Percentiles rank a stretch among this genome's conserved stretches.
Conservation (phyloP, 1,140 invertebrate species). For the Bilobella aurantiaca region DNA sequence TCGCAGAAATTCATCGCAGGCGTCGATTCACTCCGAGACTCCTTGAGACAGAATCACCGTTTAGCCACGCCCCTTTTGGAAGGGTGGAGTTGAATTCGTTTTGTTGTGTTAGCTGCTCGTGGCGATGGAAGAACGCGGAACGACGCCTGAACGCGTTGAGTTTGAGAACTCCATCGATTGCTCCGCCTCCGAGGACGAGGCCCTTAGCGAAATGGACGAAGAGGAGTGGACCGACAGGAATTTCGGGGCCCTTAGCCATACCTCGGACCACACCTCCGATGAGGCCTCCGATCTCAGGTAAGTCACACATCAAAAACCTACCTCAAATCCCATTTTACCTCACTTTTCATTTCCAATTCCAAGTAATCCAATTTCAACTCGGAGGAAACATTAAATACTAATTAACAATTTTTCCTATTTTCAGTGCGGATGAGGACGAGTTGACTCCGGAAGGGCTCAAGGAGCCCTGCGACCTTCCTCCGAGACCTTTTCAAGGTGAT, state of each 20-base stretch:
- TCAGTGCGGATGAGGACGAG: constrained; percentile 26
- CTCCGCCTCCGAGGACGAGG: constrained; percentile 50
- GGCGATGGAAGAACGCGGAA: constrained; percentile 37
- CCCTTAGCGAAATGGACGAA: constrained; percentile 72
- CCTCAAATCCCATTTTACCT: too few species aligned
- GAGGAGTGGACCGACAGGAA: constrained; percentile 88
- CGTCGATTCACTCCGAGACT: neutral
- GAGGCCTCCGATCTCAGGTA: constrained; percentile 60
- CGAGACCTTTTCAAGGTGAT: too few species aligned
- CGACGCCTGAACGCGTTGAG: constrained; percentile 74
- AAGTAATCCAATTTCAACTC: neutral
- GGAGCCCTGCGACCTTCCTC: too few species aligned
- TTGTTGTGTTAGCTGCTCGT: constrained; percentile 26
- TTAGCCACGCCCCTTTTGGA: neutral
- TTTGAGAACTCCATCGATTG: constrained; percentile 56
- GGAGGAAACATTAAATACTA: neutral
- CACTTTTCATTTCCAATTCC: too few species aligned
- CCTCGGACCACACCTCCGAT: constrained; percentile 57
- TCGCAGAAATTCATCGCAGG: too few species aligned
- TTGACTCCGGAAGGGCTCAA: constrained; percentile 30
- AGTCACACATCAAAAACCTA: too few species aligned
- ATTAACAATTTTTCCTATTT: neutral
- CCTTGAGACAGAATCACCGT: neutral
- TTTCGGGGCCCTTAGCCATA: constrained; percentile 64
- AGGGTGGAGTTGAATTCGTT: too few species aligned